Evolutionary conservation across 2,888 invertebrate species (phyloP).

Genomic region (Eupithecia insigniata): DNA sequence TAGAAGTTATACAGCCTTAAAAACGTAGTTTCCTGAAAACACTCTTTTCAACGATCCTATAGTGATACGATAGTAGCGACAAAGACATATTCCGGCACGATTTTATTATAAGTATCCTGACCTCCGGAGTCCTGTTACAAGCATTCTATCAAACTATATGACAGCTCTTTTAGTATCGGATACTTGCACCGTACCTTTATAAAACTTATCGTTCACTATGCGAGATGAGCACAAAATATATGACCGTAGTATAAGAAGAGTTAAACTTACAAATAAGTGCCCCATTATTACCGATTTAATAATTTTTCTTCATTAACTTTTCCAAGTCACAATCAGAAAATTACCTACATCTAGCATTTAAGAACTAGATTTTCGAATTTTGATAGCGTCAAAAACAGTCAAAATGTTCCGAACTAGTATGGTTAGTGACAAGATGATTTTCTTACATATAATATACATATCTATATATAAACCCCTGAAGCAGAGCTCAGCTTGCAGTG

Average conservation of each 20-base stretch:
- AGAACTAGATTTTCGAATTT: background rate
- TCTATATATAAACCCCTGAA: no score
- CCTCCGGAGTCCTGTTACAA: constrained; percentile 49
- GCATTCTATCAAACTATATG: constrained; percentile 64
- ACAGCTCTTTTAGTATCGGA: constrained; percentile 53
- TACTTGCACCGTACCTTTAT: constrained; percentile 29
- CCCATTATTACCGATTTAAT: no score
- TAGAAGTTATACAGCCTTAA: no score
- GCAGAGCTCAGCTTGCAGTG: background rate
- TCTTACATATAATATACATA: no score
- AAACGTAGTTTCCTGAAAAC: no score
- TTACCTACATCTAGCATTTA: background rate
- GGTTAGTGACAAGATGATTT: background rate
- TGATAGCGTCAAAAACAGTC: background rate
- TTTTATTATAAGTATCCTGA: constrained; percentile 25
- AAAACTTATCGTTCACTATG: background rate
- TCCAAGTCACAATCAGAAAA: background rate
- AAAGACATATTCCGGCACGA: constrained; percentile 1
- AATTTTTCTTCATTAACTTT: no score
- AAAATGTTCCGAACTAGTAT: background rate
- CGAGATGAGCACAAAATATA: background rate
- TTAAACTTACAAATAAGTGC: no score
- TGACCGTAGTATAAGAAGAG: background rate
- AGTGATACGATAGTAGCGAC: no score
- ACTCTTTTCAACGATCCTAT: no score